These are phyloP conservation scores for Hermatobates lingyangjiaoensis DNA, from an alignment of 1,140 invertebrate species.

Conservation along the genomic window DNA sequence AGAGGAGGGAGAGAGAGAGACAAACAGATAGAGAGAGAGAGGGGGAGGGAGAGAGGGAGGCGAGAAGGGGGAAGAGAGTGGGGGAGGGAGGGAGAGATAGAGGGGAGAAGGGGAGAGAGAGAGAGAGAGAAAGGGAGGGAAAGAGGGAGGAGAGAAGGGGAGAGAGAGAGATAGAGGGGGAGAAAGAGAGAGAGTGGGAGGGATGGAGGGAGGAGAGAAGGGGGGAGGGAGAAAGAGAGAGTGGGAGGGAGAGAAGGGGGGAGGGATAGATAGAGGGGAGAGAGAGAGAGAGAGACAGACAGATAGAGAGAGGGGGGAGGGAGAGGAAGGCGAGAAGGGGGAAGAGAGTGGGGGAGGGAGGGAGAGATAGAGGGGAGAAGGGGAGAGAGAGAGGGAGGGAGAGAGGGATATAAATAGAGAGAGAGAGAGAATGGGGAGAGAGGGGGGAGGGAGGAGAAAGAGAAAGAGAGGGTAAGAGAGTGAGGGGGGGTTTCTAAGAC, in stretches of 20 bases:
- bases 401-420: not conserved
- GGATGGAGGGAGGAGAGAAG: too few species aligned
- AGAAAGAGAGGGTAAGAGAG: not conserved
- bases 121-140: not conserved
- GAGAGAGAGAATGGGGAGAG: not conserved
- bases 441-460: not conserved
- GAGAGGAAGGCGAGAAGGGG: not conserved
- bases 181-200: not conserved
- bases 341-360: too few species aligned
- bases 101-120: not conserved
- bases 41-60: not conserved
- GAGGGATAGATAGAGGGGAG: not conserved
- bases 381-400: not conserved
- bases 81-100: not conserved
- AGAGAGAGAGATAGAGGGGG: not conserved
- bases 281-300: not conserved
- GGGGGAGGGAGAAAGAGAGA: not conserved
- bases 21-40: not conserved
- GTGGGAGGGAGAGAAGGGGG: not conserved
- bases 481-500: too few species aligned
- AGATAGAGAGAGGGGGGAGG: not conserved
- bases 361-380: not conserved
- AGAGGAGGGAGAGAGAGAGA: not conserved
- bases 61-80: not conserved
- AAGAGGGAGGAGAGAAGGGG: not conserved